Evolutionary conservation across 1,140 invertebrate species (phyloP), one percentile per base, ranked within the genome.

Genomic region (Colletes latitarsis): DNA sequence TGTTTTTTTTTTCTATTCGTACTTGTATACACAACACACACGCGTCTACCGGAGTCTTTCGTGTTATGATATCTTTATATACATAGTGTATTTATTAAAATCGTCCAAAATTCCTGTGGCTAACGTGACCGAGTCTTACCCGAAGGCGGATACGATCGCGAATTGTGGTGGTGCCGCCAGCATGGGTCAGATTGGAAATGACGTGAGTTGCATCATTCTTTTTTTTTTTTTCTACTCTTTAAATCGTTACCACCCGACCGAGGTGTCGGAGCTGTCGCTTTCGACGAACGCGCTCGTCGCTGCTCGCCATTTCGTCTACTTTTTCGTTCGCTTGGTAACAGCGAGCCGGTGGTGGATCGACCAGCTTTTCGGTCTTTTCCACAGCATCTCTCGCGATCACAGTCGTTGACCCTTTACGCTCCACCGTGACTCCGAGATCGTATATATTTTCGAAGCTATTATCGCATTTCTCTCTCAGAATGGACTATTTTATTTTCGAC

Each of bases 141-240:
- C 90, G 84, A 92, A 92, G 88, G 90, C 89, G 83, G 90, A 91
- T 92, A 91, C 90, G 75, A 89, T 92, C 89, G 90, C 90, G 58
- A 88, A 89, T 82, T 73, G 81, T 81, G 85, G 82, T 85, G 91
- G 90, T 90, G 92, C 92, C 84, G 91, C 88, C 87, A 94, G 90
- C 77, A 95, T 95, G 94, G 94, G 94, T 88, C 94, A 95, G 87
- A 94, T 94, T 85, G 92, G 91, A 81, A 93, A 94, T 85, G 93
- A 94, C 85, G 94, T 94, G 88, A 94, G 94, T 94, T 71, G 43
- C 43, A 46, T 46, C 43, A 46, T 21, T 55, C 30, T 76, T 57
- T 55, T n/a, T 73, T 4, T 46, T 17, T 41, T 2, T 72, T 49
- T 43, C 0, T 60, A 49, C 5, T 1, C 14, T 14, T 49, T 4